phyloP scores from a whole-genome alignment of 2,113 vertebrate species.

The Stigmatopora nigra region DNA sequence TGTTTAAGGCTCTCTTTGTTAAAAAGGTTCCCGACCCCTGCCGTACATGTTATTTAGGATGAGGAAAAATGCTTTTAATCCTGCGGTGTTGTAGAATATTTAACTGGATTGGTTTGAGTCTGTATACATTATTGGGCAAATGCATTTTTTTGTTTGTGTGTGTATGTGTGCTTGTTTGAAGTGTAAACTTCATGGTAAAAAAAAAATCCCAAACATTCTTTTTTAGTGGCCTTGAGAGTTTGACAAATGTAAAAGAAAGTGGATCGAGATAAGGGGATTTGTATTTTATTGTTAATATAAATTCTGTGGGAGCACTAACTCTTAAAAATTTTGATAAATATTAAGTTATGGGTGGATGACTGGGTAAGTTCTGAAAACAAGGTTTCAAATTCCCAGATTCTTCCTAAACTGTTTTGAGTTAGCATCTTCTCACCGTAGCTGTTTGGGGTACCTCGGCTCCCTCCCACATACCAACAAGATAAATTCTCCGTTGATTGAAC shows the following conservation, averaged over 20 bases:
- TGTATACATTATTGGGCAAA: slow-evolving; percentile 17
- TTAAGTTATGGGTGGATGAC: not conserved
- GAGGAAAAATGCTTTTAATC: slow-evolving; percentile 19
- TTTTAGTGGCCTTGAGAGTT: slow-evolving; percentile 6
- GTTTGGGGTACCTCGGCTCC: no score
- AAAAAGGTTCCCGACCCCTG: no score
- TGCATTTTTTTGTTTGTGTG: slow-evolving; percentile 4
- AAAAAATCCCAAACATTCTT: no score
- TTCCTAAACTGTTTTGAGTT: no score
- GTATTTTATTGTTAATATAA: not conserved
- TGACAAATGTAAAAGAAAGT: not conserved
- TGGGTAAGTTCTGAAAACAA: no score
- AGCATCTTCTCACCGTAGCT: no score
- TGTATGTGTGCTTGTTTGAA: not conserved
- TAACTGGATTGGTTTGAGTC: slow-evolving; percentile 21
- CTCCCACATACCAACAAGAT: no score
- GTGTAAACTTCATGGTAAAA: not conserved
- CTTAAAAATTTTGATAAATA: not conserved
- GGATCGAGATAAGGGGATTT: not conserved
- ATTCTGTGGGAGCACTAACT: not conserved
- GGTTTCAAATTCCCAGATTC: no score
- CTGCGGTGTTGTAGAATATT: slow-evolving; percentile 26
- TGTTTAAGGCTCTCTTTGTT: no score
- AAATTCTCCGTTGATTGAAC: no score
- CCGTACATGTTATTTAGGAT: slow-evolving; percentile 19